Percentiles rank a stretch among this genome's conserved stretches.
Conservation (phyloP, 2,113 vertebrate genomes). For the Nipponia nippon region DNA sequence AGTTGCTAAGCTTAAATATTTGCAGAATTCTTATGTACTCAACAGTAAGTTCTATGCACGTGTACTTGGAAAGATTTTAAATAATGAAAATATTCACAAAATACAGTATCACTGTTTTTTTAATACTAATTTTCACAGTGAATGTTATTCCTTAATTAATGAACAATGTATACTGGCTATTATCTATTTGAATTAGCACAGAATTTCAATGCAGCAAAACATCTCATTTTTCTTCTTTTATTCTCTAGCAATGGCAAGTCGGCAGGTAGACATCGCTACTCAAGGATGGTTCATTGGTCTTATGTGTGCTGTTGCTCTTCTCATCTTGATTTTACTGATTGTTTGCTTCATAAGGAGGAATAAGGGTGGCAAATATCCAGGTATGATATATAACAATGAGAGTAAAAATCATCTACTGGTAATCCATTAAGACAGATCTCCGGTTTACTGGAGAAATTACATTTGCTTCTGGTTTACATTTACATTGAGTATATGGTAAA, state of each 20-base stretch:
- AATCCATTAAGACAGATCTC: not conserved
- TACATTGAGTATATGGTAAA: not conserved
- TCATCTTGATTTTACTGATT: conserved; percentile 95
- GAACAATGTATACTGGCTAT: not conserved
- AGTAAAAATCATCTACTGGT: not conserved
- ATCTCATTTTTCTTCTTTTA: not conserved
- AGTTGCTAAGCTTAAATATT: not conserved
- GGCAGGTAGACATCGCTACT: conserved; percentile 95
- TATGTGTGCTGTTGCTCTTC: conserved; percentile 97
- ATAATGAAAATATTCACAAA: not conserved
- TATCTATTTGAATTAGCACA: not conserved
- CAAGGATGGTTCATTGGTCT: conserved; percentile 99
- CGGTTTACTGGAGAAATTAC: not conserved
- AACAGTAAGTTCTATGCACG: not conserved
- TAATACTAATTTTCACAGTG: not conserved
- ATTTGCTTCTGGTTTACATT: not conserved
- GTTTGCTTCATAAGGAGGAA: conserved; percentile 99
- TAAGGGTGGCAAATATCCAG: conserved; percentile 98
- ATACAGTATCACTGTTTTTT: not conserved
- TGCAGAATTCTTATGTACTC: not conserved
- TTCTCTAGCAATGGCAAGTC: conserved; percentile 88
- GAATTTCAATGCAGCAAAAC: not conserved
- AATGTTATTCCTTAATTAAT: not conserved
- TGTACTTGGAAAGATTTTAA: not conserved
- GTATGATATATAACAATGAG: conserved; percentile 67